Evolutionary conservation across 1,140 invertebrate genomes (phyloP).

Genomic region (Cotesia glomerata): DNA sequence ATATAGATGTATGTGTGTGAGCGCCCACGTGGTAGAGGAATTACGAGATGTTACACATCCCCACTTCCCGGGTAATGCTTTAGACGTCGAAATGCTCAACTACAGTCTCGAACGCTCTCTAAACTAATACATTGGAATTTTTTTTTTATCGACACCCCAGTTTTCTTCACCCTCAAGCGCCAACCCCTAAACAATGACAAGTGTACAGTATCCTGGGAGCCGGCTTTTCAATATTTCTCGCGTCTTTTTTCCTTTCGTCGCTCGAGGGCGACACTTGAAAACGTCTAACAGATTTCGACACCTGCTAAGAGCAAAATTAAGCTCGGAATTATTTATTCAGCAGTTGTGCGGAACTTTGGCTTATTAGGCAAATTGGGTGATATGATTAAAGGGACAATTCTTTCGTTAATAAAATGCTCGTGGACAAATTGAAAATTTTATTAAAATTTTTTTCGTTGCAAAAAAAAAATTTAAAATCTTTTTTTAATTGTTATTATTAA

Average conservation of each 20-base stretch:
- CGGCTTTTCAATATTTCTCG: not conserved
- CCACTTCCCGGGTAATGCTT: not conserved
- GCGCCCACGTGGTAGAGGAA: constrained; percentile 54
- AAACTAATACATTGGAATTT: constrained; percentile 1
- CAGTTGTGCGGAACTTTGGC: too few species aligned
- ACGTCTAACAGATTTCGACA: not conserved
- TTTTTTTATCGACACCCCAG: too few species aligned
- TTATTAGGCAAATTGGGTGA: too few species aligned
- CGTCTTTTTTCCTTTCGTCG: not conserved
- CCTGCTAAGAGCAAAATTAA: not conserved
- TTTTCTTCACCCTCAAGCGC: too few species aligned
- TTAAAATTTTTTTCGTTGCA: too few species aligned
- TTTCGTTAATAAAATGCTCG: too few species aligned
- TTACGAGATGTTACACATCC: constrained; percentile 38
- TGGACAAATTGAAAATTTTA: too few species aligned
- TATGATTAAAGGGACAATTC: too few species aligned
- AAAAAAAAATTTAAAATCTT: too few species aligned
- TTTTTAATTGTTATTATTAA: too few species aligned
- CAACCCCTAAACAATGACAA: too few species aligned
- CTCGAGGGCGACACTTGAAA: constrained; percentile 30
- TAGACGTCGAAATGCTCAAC: not conserved
- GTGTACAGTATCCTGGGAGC: not conserved
- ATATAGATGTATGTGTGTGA: not conserved
- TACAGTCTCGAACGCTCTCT: not conserved
- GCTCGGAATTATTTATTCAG: not conserved